A percentile compares a stretch with the other conserved stretches of the same genome.
Conservation (phyloP, 2,797 vertebrate genomes). For the Eutrigla gurnardus region DNA sequence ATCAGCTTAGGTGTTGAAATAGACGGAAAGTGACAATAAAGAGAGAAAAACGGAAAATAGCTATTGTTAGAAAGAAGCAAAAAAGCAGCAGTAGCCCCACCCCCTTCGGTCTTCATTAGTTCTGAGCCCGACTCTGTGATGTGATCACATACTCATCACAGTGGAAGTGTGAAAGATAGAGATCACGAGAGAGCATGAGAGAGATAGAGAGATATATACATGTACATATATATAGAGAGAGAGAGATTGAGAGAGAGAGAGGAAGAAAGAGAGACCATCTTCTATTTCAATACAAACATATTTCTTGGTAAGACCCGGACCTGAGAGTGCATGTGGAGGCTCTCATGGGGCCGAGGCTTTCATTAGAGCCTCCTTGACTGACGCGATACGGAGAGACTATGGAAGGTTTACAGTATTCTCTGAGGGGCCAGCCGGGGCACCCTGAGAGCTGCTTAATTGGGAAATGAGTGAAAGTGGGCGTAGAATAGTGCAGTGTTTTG, state of each 20-base stretch:
- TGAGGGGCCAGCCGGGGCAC: constrained; percentile 52
- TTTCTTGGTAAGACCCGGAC: constrained; percentile 41
- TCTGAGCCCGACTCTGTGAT: constrained; percentile 44
- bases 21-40: constrained; percentile 28
- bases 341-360: constrained; percentile 74
- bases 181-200: not conserved
- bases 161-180: constrained; percentile 32
- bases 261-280: constrained; percentile 45
- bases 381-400: constrained; percentile 60
- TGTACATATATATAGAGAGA: no score
- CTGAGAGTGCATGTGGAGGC: constrained; percentile 66
- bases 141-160: constrained; percentile 56
- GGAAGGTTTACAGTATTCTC: constrained; percentile 69
- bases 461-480: constrained; percentile 71
- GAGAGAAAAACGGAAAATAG: constrained; percentile 1
- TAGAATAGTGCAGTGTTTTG: constrained; percentile 65
- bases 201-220: no score
- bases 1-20: constrained; percentile 59
- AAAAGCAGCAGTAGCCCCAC: constrained; percentile 7
- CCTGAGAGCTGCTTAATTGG: constrained; percentile 77
- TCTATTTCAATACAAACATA: constrained; percentile 60
- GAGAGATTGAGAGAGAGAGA: constrained; percentile 4
- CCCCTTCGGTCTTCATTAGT: constrained; percentile 48
- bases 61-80: constrained; percentile 12
- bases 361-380: constrained; percentile 74